Conservation (phyloP, 1,140 invertebrate species). For the Choristoneura fumiferana region DNA sequence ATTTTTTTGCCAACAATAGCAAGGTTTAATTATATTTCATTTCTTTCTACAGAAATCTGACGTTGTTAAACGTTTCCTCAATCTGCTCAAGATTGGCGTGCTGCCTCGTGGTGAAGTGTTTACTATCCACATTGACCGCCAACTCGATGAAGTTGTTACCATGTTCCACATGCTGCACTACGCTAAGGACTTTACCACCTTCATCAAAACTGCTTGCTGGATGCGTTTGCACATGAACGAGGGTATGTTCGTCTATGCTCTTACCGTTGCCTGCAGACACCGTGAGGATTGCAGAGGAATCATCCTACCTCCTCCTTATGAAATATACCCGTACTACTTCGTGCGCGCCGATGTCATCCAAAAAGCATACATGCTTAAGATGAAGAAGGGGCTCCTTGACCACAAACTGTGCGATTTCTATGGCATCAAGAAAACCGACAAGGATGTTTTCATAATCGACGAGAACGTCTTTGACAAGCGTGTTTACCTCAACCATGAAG, state of each 20-base stretch:
- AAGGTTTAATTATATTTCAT: conserved; percentile 1
- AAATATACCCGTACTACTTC: conserved; percentile 83
- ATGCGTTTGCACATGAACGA: conserved; percentile 82
- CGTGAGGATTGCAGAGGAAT: conserved; percentile 81
- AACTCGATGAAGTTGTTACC: conserved; percentile 80
- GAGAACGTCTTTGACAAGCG: conserved; percentile 70
- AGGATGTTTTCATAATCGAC: conserved; percentile 65
- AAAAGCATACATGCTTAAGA: conserved; percentile 79
- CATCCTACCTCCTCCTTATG: conserved; percentile 82
- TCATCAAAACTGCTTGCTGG: conserved; percentile 81
- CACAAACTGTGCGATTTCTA: conserved; percentile 61
- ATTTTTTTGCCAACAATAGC: background rate
- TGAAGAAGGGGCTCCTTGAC: conserved; percentile 68
- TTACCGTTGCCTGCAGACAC: conserved; percentile 81
- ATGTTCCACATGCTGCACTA: conserved; percentile 85
- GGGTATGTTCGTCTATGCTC: conserved; percentile 82
- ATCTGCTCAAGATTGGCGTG: conserved; percentile 77
- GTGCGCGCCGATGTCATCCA: conserved; percentile 81
- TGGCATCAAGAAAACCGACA: conserved; percentile 65
- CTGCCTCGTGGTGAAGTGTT: conserved; percentile 81
- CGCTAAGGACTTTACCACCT: conserved; percentile 82
- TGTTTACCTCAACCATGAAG: conserved; percentile 54
- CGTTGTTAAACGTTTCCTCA: conserved; percentile 80
- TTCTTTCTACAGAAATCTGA: conserved; percentile 73
- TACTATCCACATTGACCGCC: conserved; percentile 80